Percentiles rank a stretch among this genome's conserved stretches.
Evolutionary conservation across 2,888 invertebrate genomes (phyloP).

Genomic region (Rutpela maculata): DNA sequence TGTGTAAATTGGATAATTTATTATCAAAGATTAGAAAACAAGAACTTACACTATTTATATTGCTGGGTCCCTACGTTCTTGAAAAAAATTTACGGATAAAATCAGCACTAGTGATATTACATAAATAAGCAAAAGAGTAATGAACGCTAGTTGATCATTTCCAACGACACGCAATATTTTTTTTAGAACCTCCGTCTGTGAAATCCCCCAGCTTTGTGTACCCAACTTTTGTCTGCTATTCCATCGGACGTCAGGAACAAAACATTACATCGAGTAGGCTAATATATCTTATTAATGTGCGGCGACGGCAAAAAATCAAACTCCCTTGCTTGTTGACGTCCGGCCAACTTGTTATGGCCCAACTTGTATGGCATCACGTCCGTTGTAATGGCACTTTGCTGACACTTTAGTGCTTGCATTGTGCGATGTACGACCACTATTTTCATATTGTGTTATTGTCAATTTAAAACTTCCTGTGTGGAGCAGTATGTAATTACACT

Average conservation of each 20-base stretch:
- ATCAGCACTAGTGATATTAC: too few relatives aligned
- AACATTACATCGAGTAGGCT: slow-evolving; percentile 59
- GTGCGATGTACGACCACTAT: slow-evolving; percentile 49
- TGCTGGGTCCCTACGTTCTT: too few relatives aligned
- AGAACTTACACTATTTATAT: too few relatives aligned
- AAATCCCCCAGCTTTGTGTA: background rate
- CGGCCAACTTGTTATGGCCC: slow-evolving; percentile 59
- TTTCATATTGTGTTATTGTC: slow-evolving; percentile 52
- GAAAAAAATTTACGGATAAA: too few relatives aligned
- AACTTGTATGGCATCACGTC: slow-evolving; percentile 52
- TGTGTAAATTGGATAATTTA: too few relatives aligned
- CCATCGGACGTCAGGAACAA: slow-evolving; percentile 53
- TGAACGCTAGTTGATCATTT: background rate
- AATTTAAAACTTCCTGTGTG: slow-evolving; percentile 43
- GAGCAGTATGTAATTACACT: slow-evolving; percentile 12
- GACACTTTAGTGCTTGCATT: slow-evolving; percentile 56
- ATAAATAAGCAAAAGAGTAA: background rate
- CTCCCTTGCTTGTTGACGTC: slow-evolving; percentile 60
- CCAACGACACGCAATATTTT: background rate
- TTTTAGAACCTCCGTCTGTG: background rate
- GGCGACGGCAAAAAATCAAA: slow-evolving; percentile 58
- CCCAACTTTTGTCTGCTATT: slow-evolving; percentile 11
- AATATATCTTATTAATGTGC: slow-evolving; percentile 62
- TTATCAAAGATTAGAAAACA: too few relatives aligned
- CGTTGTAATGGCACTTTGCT: slow-evolving; percentile 53